A percentile compares a stretch with the other conserved stretches of the same genome.
Conservation (phyloP, 1,140 invertebrate genomes). For the Oryzaephilus surinamensis region DNA sequence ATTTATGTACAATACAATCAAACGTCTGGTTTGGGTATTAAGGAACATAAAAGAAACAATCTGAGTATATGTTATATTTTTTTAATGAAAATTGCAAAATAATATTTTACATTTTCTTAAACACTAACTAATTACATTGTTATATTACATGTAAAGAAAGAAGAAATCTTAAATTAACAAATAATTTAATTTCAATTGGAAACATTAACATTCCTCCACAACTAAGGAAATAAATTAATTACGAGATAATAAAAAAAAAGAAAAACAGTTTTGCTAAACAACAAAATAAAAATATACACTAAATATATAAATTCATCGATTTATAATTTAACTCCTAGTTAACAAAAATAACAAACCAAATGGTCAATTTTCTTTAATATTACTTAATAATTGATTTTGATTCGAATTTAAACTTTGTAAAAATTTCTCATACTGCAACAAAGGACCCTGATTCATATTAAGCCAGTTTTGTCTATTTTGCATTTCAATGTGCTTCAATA, state of each 20-base stretch:
- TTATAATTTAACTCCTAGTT: not conserved
- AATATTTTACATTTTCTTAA: constrained; percentile 26
- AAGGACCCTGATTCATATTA: constrained; percentile 22
- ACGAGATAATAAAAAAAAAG: constrained; percentile 14
- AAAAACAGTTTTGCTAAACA: constrained; percentile 4
- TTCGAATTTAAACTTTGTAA: constrained; percentile 26
- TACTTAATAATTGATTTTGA: constrained; percentile 16
- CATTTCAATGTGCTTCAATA: constrained; percentile 31
- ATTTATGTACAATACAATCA: too few relatives aligned
- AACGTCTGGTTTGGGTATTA: too few relatives aligned
- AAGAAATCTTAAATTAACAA: too few relatives aligned
- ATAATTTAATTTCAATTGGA: constrained; percentile 10
- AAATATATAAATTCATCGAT: constrained; percentile 4
- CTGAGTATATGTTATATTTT: too few relatives aligned
- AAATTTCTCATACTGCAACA: constrained; percentile 34
- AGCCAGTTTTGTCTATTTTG: constrained; percentile 29
- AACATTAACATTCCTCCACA: constrained; percentile 27
- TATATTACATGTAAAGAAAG: too few relatives aligned
- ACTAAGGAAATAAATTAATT: constrained; percentile 17
- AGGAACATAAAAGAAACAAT: too few relatives aligned
- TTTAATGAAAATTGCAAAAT: constrained; percentile 25
- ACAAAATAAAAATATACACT: not conserved
- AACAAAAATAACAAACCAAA: constrained; percentile 11
- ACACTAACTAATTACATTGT: too few relatives aligned
- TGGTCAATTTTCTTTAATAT: constrained; percentile 29